Evolutionary conservation across 2,888 invertebrate species (phyloP).

Genomic region (Xylota sylvarum): DNA sequence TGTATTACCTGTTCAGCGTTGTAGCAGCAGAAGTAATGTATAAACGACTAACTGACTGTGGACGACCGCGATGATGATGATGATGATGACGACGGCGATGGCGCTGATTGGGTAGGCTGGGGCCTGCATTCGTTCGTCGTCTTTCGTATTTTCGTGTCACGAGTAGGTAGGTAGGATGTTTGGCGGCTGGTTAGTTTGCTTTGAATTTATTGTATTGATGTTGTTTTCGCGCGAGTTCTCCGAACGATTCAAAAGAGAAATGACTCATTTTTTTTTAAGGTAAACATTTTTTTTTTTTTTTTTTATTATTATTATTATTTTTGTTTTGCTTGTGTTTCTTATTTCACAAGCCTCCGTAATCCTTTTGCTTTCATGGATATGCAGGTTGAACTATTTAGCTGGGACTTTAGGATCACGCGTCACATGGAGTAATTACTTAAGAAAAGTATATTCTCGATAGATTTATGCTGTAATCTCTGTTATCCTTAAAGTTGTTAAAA

Average conservation of each 20-base stretch:
- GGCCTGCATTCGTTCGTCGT: constrained; percentile 41
- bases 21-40: constrained; percentile 62
- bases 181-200: constrained; percentile 68
- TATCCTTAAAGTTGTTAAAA: too few relatives aligned
- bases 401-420: constrained; percentile 10
- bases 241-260: constrained; percentile 44
- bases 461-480: background rate
- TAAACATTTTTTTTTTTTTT: constrained; percentile 19
- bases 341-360: constrained; percentile 22
- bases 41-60: constrained; percentile 61
- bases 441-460: background rate
- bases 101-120: constrained; percentile 64
- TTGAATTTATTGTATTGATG: constrained; percentile 67
- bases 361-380: constrained; percentile 32
- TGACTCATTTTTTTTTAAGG: constrained; percentile 29
- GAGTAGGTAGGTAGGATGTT: constrained; percentile 70
- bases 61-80: constrained; percentile 57
- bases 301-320: background rate
- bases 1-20: constrained; percentile 67
- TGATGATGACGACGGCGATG: constrained; percentile 43
- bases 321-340: constrained; percentile 4
- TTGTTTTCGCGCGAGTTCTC: constrained; percentile 66
- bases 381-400: constrained; percentile 26
- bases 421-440: background rate
- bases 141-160: constrained; percentile 48